Conservation (phyloP, 2,888 invertebrate species). For the Dryococelus australis region DNA sequence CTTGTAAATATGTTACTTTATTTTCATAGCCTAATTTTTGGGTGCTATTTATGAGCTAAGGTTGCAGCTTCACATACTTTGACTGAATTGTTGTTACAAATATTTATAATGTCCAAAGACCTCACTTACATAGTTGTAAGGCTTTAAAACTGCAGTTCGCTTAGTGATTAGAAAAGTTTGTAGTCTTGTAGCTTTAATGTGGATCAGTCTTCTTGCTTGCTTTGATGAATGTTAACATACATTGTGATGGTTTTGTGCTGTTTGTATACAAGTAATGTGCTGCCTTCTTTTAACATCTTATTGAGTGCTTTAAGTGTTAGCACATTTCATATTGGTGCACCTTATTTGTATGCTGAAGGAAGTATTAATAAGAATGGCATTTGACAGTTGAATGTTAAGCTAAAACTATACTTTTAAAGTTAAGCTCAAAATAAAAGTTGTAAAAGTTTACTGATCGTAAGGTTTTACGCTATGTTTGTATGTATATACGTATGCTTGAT, state of each 20-base stretch:
- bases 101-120: slow-evolving; percentile 5
- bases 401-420: neutral
- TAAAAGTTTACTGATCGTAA: neutral
- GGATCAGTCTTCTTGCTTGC: neutral
- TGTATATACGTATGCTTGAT: neutral
- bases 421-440: neutral
- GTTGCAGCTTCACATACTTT: neutral
- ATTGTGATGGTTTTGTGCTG: neutral
- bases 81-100: slow-evolving; percentile 6
- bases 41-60: slow-evolving; percentile 16
- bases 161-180: neutral
- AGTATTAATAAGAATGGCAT: neutral
- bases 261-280: neutral
- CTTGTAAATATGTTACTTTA: slow-evolving; percentile 36
- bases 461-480: neutral
- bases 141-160: neutral
- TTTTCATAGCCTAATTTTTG: slow-evolving; percentile 6
- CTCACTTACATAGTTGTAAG: neutral
- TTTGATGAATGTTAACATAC: slow-evolving; percentile 6
- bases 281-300: neutral
- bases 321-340: neutral
- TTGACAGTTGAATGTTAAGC: no score
- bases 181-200: neutral
- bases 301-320: neutral
- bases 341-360: neutral